Conservation (phyloP, 2,888 invertebrate genomes). For the Tipula unca region DNA sequence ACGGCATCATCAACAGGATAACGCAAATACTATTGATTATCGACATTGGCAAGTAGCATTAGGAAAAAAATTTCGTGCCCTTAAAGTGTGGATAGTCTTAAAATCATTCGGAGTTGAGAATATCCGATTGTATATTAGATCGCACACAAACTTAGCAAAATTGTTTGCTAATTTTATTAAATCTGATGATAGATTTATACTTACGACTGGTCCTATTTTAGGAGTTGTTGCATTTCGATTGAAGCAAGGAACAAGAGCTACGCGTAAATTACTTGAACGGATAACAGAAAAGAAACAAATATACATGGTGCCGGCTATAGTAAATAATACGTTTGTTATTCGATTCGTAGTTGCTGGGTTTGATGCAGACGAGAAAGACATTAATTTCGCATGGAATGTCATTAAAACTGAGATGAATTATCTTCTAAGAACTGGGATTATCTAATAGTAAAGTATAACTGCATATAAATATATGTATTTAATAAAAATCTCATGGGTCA, state of each 20-base stretch:
- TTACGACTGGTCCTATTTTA: conserved; percentile 56
- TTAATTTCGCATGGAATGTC: conserved; percentile 52
- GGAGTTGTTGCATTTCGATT: conserved; percentile 79
- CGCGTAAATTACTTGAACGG: conserved; percentile 55
- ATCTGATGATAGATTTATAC: conserved; percentile 62
- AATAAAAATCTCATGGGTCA: too few relatives aligned
- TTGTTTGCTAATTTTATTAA: conserved; percentile 60
- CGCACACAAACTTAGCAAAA: conserved; percentile 59
- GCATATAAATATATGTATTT: too few relatives aligned
- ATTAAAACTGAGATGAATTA: conserved; percentile 43
- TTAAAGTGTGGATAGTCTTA: conserved; percentile 81
- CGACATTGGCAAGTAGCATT: conserved; percentile 67
- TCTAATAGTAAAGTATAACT: too few relatives aligned
- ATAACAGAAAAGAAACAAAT: conserved; percentile 62
- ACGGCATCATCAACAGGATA: conserved; percentile 52
- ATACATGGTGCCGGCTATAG: conserved; percentile 63
- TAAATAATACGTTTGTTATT: conserved; percentile 54
- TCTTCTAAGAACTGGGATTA: too few relatives aligned
- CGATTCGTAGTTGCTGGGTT: conserved; percentile 70
- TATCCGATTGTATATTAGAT: conserved; percentile 60
- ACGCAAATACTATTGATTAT: conserved; percentile 45
- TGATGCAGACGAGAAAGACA: conserved; percentile 53
- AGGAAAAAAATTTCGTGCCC: conserved; percentile 68
- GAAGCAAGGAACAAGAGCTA: conserved; percentile 56
- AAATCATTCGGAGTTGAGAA: conserved; percentile 68